Conservation (phyloP, 2,888 invertebrate genomes). For the Apamea crenata region DNA sequence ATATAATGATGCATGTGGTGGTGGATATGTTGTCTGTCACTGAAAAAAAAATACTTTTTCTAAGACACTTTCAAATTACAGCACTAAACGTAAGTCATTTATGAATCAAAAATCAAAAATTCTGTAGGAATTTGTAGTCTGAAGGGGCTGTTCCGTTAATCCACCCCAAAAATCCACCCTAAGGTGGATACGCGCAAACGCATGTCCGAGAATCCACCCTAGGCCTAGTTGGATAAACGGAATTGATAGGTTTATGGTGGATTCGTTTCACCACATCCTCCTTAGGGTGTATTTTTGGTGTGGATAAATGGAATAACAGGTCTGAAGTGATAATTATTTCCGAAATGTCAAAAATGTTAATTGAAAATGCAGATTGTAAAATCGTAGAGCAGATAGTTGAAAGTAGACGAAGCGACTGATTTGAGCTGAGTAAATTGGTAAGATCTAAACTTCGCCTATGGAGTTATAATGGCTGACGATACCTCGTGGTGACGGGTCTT, state of each 20-base stretch:
- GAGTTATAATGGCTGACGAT: constrained; percentile 58
- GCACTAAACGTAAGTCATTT: constrained; percentile 20
- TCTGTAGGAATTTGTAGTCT: constrained; percentile 25
- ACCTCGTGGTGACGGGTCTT: constrained; percentile 57
- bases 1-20: constrained; percentile 95
- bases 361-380: constrained; percentile 31
- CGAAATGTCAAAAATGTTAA: constrained; percentile 40
- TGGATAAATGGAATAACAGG: not conserved
- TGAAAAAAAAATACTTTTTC: constrained; percentile 70
- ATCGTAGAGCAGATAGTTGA: constrained; percentile 48
- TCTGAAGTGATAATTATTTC: constrained; percentile 38
- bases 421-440: constrained; percentile 74
- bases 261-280: not conserved
- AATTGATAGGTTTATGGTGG: not conserved
- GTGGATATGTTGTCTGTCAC: constrained; percentile 92
- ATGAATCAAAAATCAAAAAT: constrained; percentile 19
- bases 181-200: not conserved
- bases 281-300: not conserved
- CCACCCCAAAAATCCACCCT: not conserved
- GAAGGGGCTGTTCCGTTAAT: constrained; percentile 7
- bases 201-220: not conserved
- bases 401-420: constrained; percentile 54
- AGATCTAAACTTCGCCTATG: constrained; percentile 61
- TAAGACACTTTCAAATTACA: constrained; percentile 11
- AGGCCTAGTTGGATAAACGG: not conserved